These are phyloP conservation scores for Acromyrmex charruanus DNA, from an alignment of 1,140 invertebrate species.

Conservation along the genomic window DNA sequence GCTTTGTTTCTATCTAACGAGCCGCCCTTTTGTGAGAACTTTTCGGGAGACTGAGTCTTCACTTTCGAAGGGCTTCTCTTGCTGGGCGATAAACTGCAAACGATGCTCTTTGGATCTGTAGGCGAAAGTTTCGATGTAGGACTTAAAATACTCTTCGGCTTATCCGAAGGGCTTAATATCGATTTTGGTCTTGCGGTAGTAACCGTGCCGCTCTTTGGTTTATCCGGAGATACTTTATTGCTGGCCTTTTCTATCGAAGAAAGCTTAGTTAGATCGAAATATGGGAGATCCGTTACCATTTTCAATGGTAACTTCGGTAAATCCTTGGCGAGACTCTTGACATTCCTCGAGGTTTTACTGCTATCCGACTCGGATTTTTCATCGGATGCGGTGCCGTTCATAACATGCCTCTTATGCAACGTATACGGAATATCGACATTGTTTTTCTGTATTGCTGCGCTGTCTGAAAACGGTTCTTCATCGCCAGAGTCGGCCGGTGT, in stretches of 20 bases:
- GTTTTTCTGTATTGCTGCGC: constrained; percentile 84
- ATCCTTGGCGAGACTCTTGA: constrained; percentile 76
- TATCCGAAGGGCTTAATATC: constrained; percentile 80
- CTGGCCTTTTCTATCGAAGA: constrained; percentile 74
- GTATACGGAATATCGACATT: constrained; percentile 93
- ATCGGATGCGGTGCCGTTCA: constrained; percentile 92
- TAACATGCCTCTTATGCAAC: constrained; percentile 92
- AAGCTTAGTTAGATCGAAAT: constrained; percentile 84
- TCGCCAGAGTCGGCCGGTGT: constrained; percentile 94
- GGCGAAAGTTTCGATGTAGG: constrained; percentile 83
- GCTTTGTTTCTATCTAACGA: constrained; percentile 80
- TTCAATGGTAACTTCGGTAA: constrained; percentile 83
- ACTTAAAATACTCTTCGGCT: constrained; percentile 78
- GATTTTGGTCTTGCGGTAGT: constrained; percentile 81
- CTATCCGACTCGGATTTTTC: constrained; percentile 84
- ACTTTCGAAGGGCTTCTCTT: constrained; percentile 79
- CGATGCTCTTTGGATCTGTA: constrained; percentile 69
- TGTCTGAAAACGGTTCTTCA: constrained; percentile 90
- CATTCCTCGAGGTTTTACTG: constrained; percentile 76
- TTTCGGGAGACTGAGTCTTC: constrained; percentile 69
- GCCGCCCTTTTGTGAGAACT: constrained; percentile 74
- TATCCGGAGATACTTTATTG: constrained; percentile 77
- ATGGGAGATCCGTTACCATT: constrained; percentile 86
- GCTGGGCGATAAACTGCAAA: constrained; percentile 76
- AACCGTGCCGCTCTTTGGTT: constrained; percentile 79